phyloP scores from a whole-genome alignment of 2,113 vertebrate genomes.

The Prionailurus bengalensis region DNA sequence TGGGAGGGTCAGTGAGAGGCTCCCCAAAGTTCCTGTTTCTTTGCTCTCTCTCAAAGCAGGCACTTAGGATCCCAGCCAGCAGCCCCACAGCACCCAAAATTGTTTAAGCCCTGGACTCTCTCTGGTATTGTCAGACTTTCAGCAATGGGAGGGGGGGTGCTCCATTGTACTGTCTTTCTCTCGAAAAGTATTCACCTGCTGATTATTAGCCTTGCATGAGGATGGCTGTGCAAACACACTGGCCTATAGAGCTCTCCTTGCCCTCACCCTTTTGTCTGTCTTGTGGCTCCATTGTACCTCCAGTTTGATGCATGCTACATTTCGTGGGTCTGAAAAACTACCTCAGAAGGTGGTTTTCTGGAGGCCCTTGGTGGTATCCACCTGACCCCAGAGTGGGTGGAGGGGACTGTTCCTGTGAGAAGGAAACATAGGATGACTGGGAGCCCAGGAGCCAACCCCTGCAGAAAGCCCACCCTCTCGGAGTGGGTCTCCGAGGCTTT shows the following conservation, averaged over 20 bases:
- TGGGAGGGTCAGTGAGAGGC: neutral
- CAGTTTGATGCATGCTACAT: neutral
- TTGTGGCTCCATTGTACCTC: neutral
- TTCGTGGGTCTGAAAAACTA: conserved; percentile 1
- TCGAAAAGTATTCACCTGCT: neutral
- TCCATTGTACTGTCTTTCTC: neutral
- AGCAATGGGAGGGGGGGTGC: neutral
- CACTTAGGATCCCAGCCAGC: conserved; percentile 16
- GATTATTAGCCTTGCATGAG: neutral
- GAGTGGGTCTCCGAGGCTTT: neutral
- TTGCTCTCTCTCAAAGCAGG: neutral
- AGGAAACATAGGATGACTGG: neutral
- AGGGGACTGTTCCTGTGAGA: neutral
- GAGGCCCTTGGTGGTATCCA: neutral
- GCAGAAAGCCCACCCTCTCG: neutral
- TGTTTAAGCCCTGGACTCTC: neutral
- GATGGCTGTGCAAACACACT: neutral
- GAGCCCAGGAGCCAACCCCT: neutral
- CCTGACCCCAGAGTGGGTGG: neutral
- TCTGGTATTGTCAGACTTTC: neutral
- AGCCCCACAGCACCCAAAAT: neutral
- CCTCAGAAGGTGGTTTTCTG: neutral
- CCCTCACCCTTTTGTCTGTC: neutral
- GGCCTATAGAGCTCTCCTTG: neutral
- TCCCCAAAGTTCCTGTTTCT: neutral